These are phyloP conservation scores for Exocentrus adspersus DNA, from an alignment of 2,888 invertebrate species.

Conservation along the genomic window DNA sequence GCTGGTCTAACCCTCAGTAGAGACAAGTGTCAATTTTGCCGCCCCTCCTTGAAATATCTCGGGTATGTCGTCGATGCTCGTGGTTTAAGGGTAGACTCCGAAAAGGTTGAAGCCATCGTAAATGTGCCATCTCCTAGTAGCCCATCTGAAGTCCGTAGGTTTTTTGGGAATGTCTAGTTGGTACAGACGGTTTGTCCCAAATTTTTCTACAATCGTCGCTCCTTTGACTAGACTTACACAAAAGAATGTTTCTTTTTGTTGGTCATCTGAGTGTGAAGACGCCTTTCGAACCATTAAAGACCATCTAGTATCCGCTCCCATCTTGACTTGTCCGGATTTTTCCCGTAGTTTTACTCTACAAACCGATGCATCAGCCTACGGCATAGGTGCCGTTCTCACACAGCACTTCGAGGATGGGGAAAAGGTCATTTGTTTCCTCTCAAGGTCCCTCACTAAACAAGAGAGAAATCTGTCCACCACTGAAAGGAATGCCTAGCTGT, in stretches of 20 bases:
- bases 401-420: constrained; percentile 37
- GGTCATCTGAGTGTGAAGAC: constrained; percentile 36
- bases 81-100: constrained; percentile 38
- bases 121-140: constrained; percentile 28
- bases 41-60: constrained; percentile 44
- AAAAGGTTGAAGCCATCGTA: constrained; percentile 33
- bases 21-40: constrained; percentile 45
- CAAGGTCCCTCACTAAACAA: constrained; percentile 27
- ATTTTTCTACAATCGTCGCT: constrained; percentile 27
- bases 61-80: constrained; percentile 48
- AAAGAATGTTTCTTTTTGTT: constrained; percentile 26
- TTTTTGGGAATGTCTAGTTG: constrained; percentile 34
- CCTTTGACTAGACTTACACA: constrained; percentile 31
- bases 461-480: constrained; percentile 36
- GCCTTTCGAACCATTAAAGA: constrained; percentile 36
- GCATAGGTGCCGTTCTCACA: constrained; percentile 39
- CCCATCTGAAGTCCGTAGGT: constrained; percentile 27
- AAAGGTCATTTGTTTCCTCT: constrained; percentile 36
- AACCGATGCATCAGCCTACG: constrained; percentile 34
- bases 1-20: constrained; percentile 38
- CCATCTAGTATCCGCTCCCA: constrained; percentile 38
- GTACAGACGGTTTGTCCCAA: constrained; percentile 35
- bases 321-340: constrained; percentile 42
- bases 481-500: constrained; percentile 40
- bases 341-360: no score